Percentiles rank a stretch among this genome's conserved stretches.
phyloP scores from a whole-genome alignment of 2,113 vertebrate genomes.

The Vimba vimba region DNA sequence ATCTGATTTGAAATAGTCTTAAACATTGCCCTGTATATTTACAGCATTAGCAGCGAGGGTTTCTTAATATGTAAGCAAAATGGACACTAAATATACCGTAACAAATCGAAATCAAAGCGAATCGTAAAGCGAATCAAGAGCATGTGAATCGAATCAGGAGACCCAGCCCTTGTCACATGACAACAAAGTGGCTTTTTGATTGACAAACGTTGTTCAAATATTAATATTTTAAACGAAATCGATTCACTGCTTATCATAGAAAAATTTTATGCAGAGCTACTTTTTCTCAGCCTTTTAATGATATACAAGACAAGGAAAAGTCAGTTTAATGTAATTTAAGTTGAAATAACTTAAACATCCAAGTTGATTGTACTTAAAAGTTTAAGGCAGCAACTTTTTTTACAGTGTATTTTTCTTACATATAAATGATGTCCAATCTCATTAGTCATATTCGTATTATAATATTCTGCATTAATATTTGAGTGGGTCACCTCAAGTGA shows the following conservation, averaged over 20 bases:
- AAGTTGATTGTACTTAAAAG: too few species aligned
- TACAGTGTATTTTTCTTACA: neutral
- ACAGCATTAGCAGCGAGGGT: neutral
- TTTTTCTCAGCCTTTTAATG: neutral
- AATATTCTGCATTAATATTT: neutral
- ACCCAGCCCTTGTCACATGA: neutral
- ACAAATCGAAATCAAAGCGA: neutral
- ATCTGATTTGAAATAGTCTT: neutral
- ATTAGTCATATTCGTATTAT: neutral
- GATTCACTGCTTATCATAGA: too few species aligned
- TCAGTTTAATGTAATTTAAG: too few species aligned
- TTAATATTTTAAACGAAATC: neutral
- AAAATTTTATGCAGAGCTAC: neutral
- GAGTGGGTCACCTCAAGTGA: neutral
- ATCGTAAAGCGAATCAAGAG: neutral
- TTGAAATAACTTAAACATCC: too few species aligned
- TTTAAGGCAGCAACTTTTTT: too few species aligned
- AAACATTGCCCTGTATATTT: neutral
- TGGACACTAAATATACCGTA: neutral
- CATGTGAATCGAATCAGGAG: neutral
- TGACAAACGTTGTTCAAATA: neutral
- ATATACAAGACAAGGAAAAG: too few species aligned
- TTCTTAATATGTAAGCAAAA: neutral
- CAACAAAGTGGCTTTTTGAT: neutral
- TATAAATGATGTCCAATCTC: neutral